Percentiles rank a stretch among this genome's conserved stretches.
These are phyloP conservation scores for Dicrurus megarhynchus DNA, from an alignment of 2,113 vertebrate genomes.

Conservation along the genomic window DNA sequence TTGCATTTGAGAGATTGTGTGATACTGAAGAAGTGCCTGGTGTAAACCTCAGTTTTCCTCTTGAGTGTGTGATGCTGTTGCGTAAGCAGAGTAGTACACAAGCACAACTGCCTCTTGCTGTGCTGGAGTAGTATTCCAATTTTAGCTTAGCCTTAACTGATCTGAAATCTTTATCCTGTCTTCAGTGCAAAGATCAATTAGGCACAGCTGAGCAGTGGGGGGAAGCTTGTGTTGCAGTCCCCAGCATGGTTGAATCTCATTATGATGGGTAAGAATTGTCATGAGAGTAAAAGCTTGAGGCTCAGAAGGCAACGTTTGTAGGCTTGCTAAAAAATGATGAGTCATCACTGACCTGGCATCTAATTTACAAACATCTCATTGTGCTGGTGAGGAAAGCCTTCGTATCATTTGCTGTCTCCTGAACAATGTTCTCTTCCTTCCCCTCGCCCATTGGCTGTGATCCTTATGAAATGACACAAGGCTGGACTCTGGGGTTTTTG, in stretches of 20 bases:
- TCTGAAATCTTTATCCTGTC: not conserved
- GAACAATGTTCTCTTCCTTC: not conserved
- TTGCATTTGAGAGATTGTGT: not conserved
- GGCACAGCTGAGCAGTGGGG: not conserved
- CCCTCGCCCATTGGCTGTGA: not conserved
- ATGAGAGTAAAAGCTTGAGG: not conserved
- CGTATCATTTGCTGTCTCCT: not conserved
- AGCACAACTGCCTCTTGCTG: not conserved
- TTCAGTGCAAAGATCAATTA: not conserved
- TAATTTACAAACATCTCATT: not conserved
- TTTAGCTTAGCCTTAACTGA: not conserved
- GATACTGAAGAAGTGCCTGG: not conserved
- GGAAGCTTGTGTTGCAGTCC: not conserved
- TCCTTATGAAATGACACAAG: not conserved
- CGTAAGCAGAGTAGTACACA: not conserved
- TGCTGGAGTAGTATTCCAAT: not conserved
- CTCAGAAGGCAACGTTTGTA: not conserved
- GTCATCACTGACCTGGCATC: not conserved
- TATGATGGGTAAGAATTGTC: not conserved
- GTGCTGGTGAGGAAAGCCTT: not conserved
- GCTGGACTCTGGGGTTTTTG: not conserved
- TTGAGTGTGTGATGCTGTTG: not conserved
- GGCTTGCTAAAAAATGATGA: not conserved
- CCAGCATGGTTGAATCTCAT: not conserved
- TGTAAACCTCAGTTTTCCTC: not conserved